Conservation (phyloP, 1,140 invertebrate species). For the Lordiphosa mommai region DNA sequence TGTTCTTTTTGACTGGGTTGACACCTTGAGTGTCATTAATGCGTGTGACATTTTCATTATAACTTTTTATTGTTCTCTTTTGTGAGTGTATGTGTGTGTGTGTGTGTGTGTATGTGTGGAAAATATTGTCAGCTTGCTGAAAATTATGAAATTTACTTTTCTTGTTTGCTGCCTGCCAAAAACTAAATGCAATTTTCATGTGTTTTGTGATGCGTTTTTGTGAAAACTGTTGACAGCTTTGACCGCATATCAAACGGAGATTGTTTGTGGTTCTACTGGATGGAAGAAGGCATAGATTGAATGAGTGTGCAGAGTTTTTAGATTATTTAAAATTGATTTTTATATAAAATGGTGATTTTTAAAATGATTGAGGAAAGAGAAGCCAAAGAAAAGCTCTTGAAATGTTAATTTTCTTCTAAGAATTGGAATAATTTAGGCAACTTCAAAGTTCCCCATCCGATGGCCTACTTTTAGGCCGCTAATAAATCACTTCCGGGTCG, state of each 20-base stretch:
- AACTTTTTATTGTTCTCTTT: conserved; percentile 48
- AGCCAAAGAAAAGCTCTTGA: too few relatives aligned
- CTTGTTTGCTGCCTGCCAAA: conserved; percentile 18
- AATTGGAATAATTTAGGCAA: too few relatives aligned
- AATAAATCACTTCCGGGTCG: too few relatives aligned
- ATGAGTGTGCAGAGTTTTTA: too few relatives aligned
- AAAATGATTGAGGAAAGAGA: too few relatives aligned
- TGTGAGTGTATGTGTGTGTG: not conserved
- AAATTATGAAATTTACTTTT: conserved; percentile 41
- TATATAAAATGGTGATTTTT: too few relatives aligned
- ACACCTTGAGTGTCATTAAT: conserved; percentile 75
- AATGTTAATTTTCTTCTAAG: too few relatives aligned
- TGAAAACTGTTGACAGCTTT: conserved; percentile 12
- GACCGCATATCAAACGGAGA: conserved; percentile 16
- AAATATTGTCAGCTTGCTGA: conserved; percentile 32
- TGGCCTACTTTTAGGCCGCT: too few relatives aligned
- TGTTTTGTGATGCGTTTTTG: not conserved
- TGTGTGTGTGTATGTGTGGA: too few relatives aligned
- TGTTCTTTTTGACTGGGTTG: conserved; percentile 26
- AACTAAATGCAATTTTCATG: conserved; percentile 47
- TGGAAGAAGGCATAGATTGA: not conserved
- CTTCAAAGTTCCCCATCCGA: too few relatives aligned
- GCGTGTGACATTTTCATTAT: conserved; percentile 73
- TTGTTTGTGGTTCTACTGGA: not conserved
- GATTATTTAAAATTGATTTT: too few relatives aligned